Percentiles rank a stretch among this genome's conserved stretches.
phyloP scores from a whole-genome alignment of 2,888 invertebrate species.

The Xestia rhomboidea region DNA sequence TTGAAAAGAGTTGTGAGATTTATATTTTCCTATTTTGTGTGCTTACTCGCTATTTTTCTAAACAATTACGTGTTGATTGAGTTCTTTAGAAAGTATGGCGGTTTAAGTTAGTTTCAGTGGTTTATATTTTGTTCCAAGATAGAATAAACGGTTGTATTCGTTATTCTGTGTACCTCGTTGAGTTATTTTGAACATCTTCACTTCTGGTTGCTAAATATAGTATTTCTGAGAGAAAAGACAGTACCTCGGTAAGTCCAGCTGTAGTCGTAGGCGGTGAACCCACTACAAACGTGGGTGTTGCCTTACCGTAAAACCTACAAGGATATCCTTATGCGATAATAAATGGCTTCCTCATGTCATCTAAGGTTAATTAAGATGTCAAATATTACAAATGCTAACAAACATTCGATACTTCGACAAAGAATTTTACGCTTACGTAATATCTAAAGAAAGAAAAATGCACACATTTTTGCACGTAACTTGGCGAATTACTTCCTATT shows the following conservation, averaged over 20 bases:
- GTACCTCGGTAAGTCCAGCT: not conserved
- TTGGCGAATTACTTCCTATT: conserved; percentile 31
- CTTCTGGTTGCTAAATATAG: too few relatives aligned
- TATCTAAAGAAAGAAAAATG: not conserved
- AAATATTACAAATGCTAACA: conserved; percentile 6
- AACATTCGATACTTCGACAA: conserved; percentile 4
- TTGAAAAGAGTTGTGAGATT: too few relatives aligned
- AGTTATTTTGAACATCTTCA: too few relatives aligned
- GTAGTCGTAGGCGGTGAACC: conserved; percentile 12
- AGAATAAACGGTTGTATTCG: too few relatives aligned
- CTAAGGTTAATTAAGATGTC: conserved; percentile 40
- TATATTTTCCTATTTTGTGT: too few relatives aligned
- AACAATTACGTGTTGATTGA: too few relatives aligned
- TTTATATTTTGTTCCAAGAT: too few relatives aligned
- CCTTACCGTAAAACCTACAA: conserved; percentile 55
- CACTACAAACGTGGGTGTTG: not conserved
- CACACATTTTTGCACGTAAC: conserved; percentile 30
- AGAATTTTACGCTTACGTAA: conserved; percentile 15
- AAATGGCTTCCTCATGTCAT: conserved; percentile 55
- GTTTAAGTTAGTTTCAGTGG: too few relatives aligned
- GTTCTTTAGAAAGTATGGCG: too few relatives aligned
- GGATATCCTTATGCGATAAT: conserved; percentile 61
- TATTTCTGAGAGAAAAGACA: not conserved
- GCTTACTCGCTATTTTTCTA: too few relatives aligned
- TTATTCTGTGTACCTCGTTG: too few relatives aligned